phyloP scores from a whole-genome alignment of 2,113 vertebrate genomes.

The human (Homo sapiens) region GRCh38 chr1:177575001-177575500 shows the following conservation, averaged over 20 bases:
- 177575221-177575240: not conserved
- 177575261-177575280: not conserved
- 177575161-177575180: not conserved
- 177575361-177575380: not conserved
- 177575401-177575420: accelerated
- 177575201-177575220: not conserved
- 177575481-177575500: not conserved
- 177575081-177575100: not conserved
- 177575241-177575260: not conserved
- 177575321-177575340: not conserved
- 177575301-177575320: not conserved
- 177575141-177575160: not conserved
- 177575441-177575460: not conserved
- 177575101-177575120: not conserved
- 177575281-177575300: not conserved
- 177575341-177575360: not conserved
- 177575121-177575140: not conserved
- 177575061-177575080: not conserved
- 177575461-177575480: too few species aligned
- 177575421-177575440: not conserved
- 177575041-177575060: not conserved
- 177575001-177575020: not conserved
- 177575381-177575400: not conserved
- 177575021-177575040: not conserved
- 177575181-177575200: not conserved